phyloP scores from a whole-genome alignment of 2,797 vertebrate genomes.

The Brachyrhaphis roseni region DNA sequence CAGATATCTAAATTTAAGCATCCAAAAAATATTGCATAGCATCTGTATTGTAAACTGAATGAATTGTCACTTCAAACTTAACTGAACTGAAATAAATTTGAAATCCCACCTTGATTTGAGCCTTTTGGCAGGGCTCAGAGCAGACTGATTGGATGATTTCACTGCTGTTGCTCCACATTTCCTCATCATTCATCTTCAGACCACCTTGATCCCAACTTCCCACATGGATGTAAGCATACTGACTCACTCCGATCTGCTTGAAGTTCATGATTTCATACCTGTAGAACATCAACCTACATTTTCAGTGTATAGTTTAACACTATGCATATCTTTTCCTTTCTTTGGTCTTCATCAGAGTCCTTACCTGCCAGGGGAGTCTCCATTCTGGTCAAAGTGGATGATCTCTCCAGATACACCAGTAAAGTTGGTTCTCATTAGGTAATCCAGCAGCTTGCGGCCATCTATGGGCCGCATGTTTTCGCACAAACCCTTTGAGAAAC shows the following conservation, averaged over 20 bases:
- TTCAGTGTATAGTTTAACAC: not conserved
- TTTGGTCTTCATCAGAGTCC: not conserved
- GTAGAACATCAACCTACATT: slow-evolving; percentile 22
- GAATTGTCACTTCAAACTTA: not conserved
- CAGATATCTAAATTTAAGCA: not conserved
- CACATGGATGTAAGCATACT: slow-evolving; percentile 95
- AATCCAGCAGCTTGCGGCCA: slow-evolving; percentile 92
- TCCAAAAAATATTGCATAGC: not conserved
- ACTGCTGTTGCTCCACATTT: slow-evolving; percentile 93
- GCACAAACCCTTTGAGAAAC: slow-evolving; percentile 83
- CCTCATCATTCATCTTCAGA: slow-evolving; percentile 95
- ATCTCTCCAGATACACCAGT: slow-evolving; percentile 92
- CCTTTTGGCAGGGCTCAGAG: slow-evolving; percentile 96
- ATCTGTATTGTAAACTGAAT: not conserved
- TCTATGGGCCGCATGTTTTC: slow-evolving; percentile 94
- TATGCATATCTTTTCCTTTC: not conserved
- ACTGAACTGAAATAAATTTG: not conserved
- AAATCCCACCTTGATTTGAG: slow-evolving; percentile 92
- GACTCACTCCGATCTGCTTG: slow-evolving; percentile 89
- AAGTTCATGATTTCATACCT: slow-evolving; percentile 99
- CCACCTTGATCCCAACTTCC: slow-evolving; percentile 98
- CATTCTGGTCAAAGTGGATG: slow-evolving; percentile 95
- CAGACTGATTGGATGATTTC: slow-evolving; percentile 92
- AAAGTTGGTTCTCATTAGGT: slow-evolving; percentile 97
- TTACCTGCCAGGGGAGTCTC: slow-evolving; percentile 97